Base-by-base conservation (phyloP, 2,888 invertebrate species). In the Tenthredo scrophulariae region DNA sequence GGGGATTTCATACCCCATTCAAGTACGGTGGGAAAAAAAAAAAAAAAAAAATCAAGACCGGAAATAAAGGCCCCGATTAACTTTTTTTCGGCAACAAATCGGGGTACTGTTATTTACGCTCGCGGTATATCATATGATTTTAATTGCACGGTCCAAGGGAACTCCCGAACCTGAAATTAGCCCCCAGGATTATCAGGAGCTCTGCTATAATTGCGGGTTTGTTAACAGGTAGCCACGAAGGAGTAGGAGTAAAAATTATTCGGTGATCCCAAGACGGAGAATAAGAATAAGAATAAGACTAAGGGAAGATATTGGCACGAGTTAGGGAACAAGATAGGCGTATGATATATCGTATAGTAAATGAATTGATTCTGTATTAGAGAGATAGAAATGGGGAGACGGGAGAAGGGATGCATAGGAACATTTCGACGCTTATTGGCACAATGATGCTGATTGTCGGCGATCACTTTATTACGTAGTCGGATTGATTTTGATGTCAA, bases 401-500 rank as follows among this genome's bases (percentile, higher is more conserved):
- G 33, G 15, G n/a, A n/a, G n/a, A n/a, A n/a, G 43, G 29, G 1
- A 74, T n/a, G 26, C 13, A 18, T 77, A 77, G 54, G 33, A 54
- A 77, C 77, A 77, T 70, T 83, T 83, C 67, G 89, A 88, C 90
- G 88, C 89, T 92, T 91, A 92, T 92, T 91, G 91, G 90, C 89
- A 89, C 90, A 91, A 92, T 91, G 90, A 88, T 87, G 88, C 88
- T 89, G 91, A 92, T 92, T 92, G 92, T 90, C 91, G 91, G 91
- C 90, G 90, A 92, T 92, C 90, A 88, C 90, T 92, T 91, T 92
- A 92, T 90, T 91, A 92, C 91, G 90, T 91, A 87, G 83, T 67
- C 91, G 91, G 90, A 92, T 91, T 92, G 92, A 92, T 92, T 92
- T 92, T 89, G 87, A 91, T 92, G 92, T 92, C 92, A 92, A 92